Conservation (phyloP, 2,113 vertebrate genomes). For the Nothobranchius kuhntae region DNA sequence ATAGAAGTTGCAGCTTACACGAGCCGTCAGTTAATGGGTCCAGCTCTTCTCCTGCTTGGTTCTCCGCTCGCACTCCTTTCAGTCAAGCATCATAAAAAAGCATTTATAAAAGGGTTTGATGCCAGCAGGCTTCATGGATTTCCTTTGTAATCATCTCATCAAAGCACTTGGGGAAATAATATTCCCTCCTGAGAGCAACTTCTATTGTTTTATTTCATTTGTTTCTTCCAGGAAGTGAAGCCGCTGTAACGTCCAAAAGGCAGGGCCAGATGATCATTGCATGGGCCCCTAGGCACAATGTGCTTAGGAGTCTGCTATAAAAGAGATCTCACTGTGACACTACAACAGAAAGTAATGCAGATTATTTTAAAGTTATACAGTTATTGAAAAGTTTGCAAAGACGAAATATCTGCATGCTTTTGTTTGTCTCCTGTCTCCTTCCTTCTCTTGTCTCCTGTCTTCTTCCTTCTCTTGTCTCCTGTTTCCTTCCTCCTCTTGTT, state of each 20-base stretch:
- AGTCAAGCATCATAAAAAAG: slow-evolving; percentile 39
- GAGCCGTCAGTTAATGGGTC: neutral
- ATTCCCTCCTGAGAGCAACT: slow-evolving; percentile 22
- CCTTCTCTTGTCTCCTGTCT: no score
- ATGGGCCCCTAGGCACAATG: no score
- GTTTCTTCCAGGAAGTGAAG: slow-evolving; percentile 20
- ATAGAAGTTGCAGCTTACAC: neutral
- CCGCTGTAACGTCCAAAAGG: neutral
- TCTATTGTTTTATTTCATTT: slow-evolving; percentile 27
- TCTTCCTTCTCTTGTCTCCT: no score
- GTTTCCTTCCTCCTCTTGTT: no score
- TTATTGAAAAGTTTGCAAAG: no score
- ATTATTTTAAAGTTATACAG: no score
- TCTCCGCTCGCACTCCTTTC: slow-evolving; percentile 19
- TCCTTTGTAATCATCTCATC: slow-evolving; percentile 46
- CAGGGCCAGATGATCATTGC: no score
- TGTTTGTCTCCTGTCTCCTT: no score
- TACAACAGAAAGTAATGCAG: no score
- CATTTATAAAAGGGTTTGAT: slow-evolving; percentile 24
- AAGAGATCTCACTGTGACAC: no score
- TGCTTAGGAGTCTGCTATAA: no score
- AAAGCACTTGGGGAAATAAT: slow-evolving; percentile 51
- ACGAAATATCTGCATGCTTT: no score
- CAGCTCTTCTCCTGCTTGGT: slow-evolving; percentile 26
- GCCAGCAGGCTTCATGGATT: slow-evolving; percentile 40